Evolutionary conservation across 1,140 invertebrate species (phyloP).

Genomic region (Drosophila pseudoananassae): DNA sequence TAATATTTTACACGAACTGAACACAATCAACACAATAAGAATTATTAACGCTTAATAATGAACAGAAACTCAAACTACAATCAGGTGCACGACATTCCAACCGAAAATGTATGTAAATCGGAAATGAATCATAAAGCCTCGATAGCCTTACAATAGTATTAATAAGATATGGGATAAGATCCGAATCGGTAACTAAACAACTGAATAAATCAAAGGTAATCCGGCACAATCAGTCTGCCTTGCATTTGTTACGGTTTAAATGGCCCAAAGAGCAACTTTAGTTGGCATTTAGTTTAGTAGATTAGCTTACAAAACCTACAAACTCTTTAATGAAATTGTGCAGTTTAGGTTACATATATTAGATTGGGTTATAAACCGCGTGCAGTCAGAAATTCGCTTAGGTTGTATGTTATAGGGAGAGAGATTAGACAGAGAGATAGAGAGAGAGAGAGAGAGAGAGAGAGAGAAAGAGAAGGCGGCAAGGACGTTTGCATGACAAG

Average conservation of each 20-base stretch:
- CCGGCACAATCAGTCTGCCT: constrained; percentile 40
- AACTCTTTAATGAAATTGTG: constrained; percentile 75
- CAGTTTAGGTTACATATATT: constrained; percentile 49
- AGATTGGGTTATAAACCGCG: constrained; percentile 67
- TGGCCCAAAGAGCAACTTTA: constrained; percentile 84
- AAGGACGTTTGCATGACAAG: constrained; percentile 75
- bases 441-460: constrained; percentile 39
- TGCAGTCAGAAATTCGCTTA: constrained; percentile 72
- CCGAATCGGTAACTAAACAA: constrained; percentile 35
- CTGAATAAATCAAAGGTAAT: constrained; percentile 34
- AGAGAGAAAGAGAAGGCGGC: constrained; percentile 59
- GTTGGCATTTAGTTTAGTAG: constrained; percentile 48
- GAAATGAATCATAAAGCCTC: constrained; percentile 19
- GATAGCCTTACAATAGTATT: constrained; percentile 18
- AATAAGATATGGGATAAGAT: constrained; percentile 15
- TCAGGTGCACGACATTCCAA: constrained; percentile 73
- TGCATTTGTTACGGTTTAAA: constrained; percentile 62
- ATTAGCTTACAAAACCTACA: constrained; percentile 65
- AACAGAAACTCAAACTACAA: constrained; percentile 54
- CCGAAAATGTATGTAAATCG: constrained; percentile 28
- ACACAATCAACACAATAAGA: constrained; percentile 28
- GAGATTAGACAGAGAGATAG: constrained; percentile 47
- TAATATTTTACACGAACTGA: constrained; percentile 49
- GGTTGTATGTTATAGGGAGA: constrained; percentile 52
- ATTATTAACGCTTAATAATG: constrained; percentile 36